Conservation (phyloP, 1,140 invertebrate species). For the Mactra quadrangularis region DNA sequence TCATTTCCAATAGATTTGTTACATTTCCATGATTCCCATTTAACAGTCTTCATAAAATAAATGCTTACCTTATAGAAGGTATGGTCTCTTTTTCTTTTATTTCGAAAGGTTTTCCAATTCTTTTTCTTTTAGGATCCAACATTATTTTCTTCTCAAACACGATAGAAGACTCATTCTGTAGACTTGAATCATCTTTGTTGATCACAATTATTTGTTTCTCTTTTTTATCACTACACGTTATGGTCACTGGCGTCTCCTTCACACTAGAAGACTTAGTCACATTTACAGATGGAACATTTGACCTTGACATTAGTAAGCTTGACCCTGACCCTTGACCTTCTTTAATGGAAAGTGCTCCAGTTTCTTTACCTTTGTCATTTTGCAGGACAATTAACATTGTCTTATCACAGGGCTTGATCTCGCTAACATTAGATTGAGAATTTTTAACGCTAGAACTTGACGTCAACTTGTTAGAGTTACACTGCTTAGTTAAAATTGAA, state of each 20-base stretch:
- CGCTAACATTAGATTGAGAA: too few species aligned
- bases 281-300: not conserved
- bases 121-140: slow-evolving; percentile 42
- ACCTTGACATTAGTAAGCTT: slow-evolving; percentile 43
- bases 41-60: too few species aligned
- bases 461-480: too few species aligned
- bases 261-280: not conserved
- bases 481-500: slow-evolving; percentile 1
- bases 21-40: too few species aligned
- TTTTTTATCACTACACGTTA: slow-evolving; percentile 25
- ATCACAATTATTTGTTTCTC: slow-evolving; percentile 51
- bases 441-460: too few species aligned
- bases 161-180: too few species aligned
- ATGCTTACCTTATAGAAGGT: slow-evolving; percentile 49
- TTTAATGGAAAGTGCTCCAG: not conserved
- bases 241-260: slow-evolving; percentile 37
- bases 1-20: too few species aligned
- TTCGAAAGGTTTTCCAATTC: slow-evolving; percentile 10
- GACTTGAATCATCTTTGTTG: slow-evolving; percentile 9
- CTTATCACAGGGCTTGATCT: not conserved
- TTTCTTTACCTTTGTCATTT: slow-evolving; percentile 40
- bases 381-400: slow-evolving; percentile 45
- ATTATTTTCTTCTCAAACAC: slow-evolving; percentile 27
- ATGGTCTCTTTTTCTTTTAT: slow-evolving; percentile 23
- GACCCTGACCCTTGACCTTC: slow-evolving; percentile 26